These are phyloP conservation scores for Cinara cedri DNA, from an alignment of 2,888 invertebrate genomes.

Conservation along the genomic window DNA sequence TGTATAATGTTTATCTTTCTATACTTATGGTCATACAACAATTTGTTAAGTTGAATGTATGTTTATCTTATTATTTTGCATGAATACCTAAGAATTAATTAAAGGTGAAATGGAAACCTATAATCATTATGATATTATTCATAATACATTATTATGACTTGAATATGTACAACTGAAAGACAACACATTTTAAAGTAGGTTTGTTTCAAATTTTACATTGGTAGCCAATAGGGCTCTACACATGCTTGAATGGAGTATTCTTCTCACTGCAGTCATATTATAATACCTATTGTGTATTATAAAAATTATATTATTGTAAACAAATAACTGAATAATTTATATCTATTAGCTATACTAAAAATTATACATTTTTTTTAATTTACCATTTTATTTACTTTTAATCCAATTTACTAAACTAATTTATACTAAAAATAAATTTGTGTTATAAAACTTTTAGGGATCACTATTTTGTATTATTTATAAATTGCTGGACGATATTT, in stretches of 20 bases:
- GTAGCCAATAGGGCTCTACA: background rate
- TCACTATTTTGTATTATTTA: background rate
- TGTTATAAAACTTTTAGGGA: background rate
- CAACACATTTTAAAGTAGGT: background rate
- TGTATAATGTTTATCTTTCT: background rate
- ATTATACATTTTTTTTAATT: too few relatives aligned
- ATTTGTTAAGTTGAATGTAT: background rate
- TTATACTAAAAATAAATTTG: background rate
- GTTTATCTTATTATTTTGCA: conserved; percentile 32
- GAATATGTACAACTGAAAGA: background rate
- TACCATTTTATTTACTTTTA: too few relatives aligned
- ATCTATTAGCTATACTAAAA: too few relatives aligned
- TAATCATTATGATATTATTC: background rate
- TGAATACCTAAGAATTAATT: conserved; percentile 29
- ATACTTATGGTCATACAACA: background rate
- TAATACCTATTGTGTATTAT: background rate
- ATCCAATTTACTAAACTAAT: too few relatives aligned
- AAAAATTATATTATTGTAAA: conserved; percentile 10
- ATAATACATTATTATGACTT: background rate
- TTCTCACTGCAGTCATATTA: background rate
- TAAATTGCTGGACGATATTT: background rate
- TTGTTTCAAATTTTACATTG: background rate
- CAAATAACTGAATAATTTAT: too few relatives aligned
- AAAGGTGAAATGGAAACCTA: conserved; percentile 15
- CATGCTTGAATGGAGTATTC: conserved; percentile 3